phyloP scores from a whole-genome alignment of 2,113 vertebrate genomes.

The mouse (Mus musculus) region GRCm39 chr11:87487501-87488000 shows the following conservation, averaged over 20 bases:
- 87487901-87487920: neutral
- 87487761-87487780: neutral
- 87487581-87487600: constrained; percentile 78
- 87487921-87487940: neutral
- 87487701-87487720: constrained; percentile 38
- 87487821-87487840: neutral
- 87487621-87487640: constrained; percentile 74
- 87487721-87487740: neutral
- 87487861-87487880: neutral
- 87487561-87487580: constrained; percentile 51
- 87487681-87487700: neutral
- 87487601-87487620: constrained; percentile 64
- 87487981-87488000: constrained; percentile 45
- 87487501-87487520: constrained; percentile 44
- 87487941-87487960: constrained; percentile 5
- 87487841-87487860: constrained; percentile 31
- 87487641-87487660: neutral
- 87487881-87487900: neutral
- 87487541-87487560: constrained; percentile 29
- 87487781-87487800: constrained; percentile 45
- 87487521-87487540: constrained; percentile 56
- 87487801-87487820: neutral
- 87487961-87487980: neutral
- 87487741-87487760: neutral
- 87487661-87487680: neutral